Conservation (phyloP, 2,113 vertebrate genomes). For the Nesoenas mayeri region DNA sequence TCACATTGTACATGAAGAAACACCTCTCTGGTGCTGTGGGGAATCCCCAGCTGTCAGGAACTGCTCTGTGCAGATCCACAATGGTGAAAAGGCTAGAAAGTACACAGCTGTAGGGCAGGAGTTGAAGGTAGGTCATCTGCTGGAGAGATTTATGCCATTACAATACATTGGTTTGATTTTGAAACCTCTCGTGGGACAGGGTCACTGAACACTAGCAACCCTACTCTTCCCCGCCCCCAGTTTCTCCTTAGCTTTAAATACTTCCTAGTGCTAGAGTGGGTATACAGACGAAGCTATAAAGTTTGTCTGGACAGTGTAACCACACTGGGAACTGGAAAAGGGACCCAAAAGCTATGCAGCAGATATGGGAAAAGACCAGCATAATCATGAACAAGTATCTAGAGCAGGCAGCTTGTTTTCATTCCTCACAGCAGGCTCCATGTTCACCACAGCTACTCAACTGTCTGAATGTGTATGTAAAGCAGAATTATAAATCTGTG, state of each 20-base stretch:
- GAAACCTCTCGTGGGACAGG: not conserved
- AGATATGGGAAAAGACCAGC: not conserved
- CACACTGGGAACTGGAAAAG: not conserved
- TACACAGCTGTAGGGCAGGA: not conserved
- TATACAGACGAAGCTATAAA: not conserved
- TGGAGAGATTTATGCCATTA: not conserved
- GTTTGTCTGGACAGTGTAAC: not conserved
- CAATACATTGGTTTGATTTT: not conserved
- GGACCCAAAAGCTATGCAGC: not conserved
- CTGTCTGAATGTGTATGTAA: slow-evolving; percentile 46
- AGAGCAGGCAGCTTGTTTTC: not conserved
- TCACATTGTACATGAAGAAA: not conserved
- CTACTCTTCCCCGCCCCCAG: not conserved
- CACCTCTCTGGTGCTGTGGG: not conserved
- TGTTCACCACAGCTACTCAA: slow-evolving; percentile 1
- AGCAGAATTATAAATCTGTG: slow-evolving; percentile 45
- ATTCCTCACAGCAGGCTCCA: slow-evolving; percentile 31
- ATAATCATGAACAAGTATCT: not conserved
- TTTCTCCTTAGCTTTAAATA: not conserved
- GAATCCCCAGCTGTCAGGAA: not conserved
- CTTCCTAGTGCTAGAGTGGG: not conserved
- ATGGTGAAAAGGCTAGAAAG: not conserved
- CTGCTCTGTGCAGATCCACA: not conserved
- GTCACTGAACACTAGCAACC: not conserved
- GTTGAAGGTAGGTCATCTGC: not conserved